Base-by-base conservation (phyloP, 2,888 invertebrate genomes). In the Carcina quercana region DNA sequence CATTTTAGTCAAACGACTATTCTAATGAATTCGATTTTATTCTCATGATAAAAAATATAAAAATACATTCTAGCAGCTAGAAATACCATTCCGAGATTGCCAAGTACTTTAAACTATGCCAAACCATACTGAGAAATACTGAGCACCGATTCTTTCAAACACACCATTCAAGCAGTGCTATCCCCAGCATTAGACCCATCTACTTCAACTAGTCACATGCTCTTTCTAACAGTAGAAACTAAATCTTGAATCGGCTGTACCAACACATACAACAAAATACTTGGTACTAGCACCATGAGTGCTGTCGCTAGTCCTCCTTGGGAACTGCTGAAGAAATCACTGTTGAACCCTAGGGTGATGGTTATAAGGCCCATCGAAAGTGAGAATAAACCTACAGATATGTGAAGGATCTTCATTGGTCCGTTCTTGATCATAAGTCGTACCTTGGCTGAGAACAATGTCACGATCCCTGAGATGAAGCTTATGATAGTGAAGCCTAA, bases 311-410 rank as follows among this genome's bases (percentile, higher is more conserved):
- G 40, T 0, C 61, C 60, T 7, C 62, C 72, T 40, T 68, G 64
- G 0, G 52, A 33, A 1, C 55, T 53, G 15, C 57, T 50, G 38
- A 66, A 82, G 43, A 64, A 69, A 28, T 67, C 67, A 67, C 70
- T 78, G 40, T 83, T 68, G 48, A 84, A 73, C 4, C 83, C 85
- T 37, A 84, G 59, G 0, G 52, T 50, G 43, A 84, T 68, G 0
- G 82, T 66, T 0, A 78, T 58, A 44, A 87, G 86, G 1, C 87
- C 87, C 59, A 87, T 71, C 6, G 67, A 56, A 19, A 86, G 57
- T 2, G 86, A 80, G 27, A 72, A 61, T 7, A 84, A 59, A 6
- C 87, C 87, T 2, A 87, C 64, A n/a, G 82, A 62, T 35, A 86
- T 66, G 53, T 87, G 87, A 7, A 80, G 38, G 6, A 86, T 79